A percentile compares a stretch with the other conserved stretches of the same genome.
phyloP scores from a whole-genome alignment of 1,140 invertebrate species.

The Akabosia matsudoensis region DNA sequence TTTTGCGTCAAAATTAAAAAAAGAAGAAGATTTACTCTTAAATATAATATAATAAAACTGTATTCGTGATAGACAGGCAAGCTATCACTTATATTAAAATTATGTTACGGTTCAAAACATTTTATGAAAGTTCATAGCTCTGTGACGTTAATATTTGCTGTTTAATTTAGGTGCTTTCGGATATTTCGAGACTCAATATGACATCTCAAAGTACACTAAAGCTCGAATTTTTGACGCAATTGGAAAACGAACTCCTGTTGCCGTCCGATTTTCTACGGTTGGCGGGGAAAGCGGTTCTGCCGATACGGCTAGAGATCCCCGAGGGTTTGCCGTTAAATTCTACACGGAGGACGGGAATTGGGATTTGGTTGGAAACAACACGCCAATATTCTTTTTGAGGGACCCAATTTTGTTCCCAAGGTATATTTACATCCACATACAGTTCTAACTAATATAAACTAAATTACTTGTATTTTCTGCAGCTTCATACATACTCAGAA shows the following conservation, averaged over 20 bases:
- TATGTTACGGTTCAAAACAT: no score
- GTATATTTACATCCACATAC: neutral
- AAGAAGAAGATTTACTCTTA: no score
- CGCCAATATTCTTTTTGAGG: conserved; percentile 69
- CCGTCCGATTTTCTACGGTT: conserved; percentile 79
- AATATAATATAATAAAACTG: no score
- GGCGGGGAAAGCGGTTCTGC: conserved; percentile 86
- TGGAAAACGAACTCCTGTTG: conserved; percentile 82
- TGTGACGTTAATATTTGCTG: neutral
- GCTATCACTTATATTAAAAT: no score
- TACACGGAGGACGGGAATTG: conserved; percentile 66
- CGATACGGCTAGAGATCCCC: conserved; percentile 65
- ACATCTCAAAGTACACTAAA: conserved; percentile 78
- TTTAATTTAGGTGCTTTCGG: conserved; percentile 79
- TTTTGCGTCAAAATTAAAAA: no score
- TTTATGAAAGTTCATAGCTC: neutral
- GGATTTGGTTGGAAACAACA: conserved; percentile 71
- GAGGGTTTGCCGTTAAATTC: conserved; percentile 60
- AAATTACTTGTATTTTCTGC: neutral
- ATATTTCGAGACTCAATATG: conserved; percentile 89
- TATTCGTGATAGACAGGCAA: no score
- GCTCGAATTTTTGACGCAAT: conserved; percentile 75
- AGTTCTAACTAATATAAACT: neutral
- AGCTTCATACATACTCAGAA: conserved; percentile 63
- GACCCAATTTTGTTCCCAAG: conserved; percentile 66